Evolutionary conservation across 92 coral and sea anemone genomes (phyloP).

Genomic region (Parazoanthus atlanticus): DNA sequence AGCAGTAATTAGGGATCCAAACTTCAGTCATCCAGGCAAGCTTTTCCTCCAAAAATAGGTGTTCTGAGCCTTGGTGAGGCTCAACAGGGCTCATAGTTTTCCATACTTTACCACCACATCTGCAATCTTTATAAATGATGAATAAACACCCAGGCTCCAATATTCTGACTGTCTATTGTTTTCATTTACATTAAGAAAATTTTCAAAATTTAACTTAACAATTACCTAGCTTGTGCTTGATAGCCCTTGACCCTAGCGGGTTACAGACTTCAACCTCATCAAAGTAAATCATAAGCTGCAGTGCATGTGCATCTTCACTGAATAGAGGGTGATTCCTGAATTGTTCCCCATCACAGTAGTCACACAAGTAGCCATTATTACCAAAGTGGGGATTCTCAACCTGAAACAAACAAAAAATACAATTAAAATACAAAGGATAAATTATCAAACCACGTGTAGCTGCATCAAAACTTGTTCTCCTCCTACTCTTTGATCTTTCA

Average conservation of each 20-base stretch:
- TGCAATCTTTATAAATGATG: neutral
- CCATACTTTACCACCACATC: neutral
- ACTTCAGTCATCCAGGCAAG: neutral
- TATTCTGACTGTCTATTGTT: constrained; percentile 16
- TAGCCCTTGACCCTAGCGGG: constrained; percentile 42
- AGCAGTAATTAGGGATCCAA: neutral
- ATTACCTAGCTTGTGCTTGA: neutral
- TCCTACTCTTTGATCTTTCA: neutral
- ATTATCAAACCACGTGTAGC: neutral
- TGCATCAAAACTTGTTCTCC: constrained; percentile 11
- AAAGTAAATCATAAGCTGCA: constrained; percentile 38
- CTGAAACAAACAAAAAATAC: neutral
- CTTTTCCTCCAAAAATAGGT: neutral
- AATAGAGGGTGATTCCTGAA: constrained; percentile 29
- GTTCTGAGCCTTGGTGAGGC: neutral
- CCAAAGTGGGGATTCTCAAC: neutral
- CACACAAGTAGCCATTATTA: neutral
- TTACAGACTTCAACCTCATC: constrained; percentile 43
- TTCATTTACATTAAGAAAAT: constrained; percentile 11
- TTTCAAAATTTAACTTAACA: constrained; percentile 1
- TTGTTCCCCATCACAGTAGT: constrained; percentile 18
- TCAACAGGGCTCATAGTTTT: constrained; percentile 1
- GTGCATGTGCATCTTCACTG: constrained; percentile 18
- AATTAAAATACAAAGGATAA: constrained; percentile 5
- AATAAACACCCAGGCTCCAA: neutral